These are phyloP conservation scores for Henricia sp. DNA, from an alignment of 53 echinoderm and acorn worm genomes.

Conservation along the genomic window DNA sequence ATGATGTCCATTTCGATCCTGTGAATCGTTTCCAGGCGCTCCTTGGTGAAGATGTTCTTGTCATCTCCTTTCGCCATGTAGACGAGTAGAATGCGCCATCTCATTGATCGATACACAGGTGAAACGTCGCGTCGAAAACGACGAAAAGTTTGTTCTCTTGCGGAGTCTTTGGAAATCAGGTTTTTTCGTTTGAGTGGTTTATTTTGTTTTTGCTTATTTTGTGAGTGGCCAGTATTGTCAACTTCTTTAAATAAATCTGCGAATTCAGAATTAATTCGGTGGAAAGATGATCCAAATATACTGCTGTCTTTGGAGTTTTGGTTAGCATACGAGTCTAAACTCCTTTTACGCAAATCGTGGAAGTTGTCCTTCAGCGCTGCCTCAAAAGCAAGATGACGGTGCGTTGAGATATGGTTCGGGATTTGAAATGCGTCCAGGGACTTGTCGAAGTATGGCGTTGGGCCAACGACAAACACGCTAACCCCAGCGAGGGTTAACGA, in stretches of 20 bases:
- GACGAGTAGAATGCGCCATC: conserved; percentile 76
- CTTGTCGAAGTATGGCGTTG: conserved; percentile 85
- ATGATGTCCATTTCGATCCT: conserved; percentile 84
- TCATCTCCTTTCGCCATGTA: conserved; percentile 81
- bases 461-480: conserved; percentile 70
- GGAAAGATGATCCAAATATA: background rate
- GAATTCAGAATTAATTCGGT: conserved; percentile 2
- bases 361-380: conserved; percentile 63
- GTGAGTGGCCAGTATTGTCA: background rate
- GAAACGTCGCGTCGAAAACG: background rate
- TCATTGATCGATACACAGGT: conserved; percentile 1
- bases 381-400: conserved; percentile 66
- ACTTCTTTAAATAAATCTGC: background rate
- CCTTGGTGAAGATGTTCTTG: conserved; percentile 84
- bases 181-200: background rate
- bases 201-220: background rate
- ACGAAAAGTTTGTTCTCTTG: background rate
- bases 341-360: conserved; percentile 19
- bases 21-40: conserved; percentile 82
- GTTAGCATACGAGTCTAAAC: background rate
- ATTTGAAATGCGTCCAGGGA: conserved; percentile 93
- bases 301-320: background rate
- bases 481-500: conserved; percentile 65
- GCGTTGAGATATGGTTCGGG: conserved; percentile 85
- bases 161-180: background rate